Evolutionary conservation across 1,140 invertebrate genomes (phyloP).

Genomic region (Sinella curviseta): DNA sequence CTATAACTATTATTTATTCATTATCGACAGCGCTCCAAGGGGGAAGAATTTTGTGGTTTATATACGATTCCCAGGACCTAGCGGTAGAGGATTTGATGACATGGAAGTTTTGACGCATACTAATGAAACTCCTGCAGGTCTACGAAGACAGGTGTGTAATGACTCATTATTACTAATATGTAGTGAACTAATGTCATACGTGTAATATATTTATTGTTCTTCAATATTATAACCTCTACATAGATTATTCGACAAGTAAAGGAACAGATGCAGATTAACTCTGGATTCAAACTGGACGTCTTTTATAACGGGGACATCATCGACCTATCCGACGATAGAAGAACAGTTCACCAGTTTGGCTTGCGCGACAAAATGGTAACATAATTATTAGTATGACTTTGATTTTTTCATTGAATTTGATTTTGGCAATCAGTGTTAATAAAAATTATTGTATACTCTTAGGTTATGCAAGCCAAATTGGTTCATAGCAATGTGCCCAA

Average conservation of each 20-base stretch:
- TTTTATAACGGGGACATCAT: constrained; percentile 85
- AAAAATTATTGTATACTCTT: constrained; percentile 18
- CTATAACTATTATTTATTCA: constrained; percentile 54
- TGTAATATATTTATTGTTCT: constrained; percentile 1
- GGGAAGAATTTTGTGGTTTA: constrained; percentile 86
- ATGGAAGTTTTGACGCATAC: constrained; percentile 89
- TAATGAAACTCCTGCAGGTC: constrained; percentile 84
- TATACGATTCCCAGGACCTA: constrained; percentile 86
- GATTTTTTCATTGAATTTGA: constrained; percentile 24
- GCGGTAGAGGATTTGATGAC: constrained; percentile 80
- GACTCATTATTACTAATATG: not conserved
- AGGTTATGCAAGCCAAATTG: constrained; percentile 83
- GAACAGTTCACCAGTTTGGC: constrained; percentile 82
- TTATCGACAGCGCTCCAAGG: constrained; percentile 76
- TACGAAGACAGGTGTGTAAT: constrained; percentile 74
- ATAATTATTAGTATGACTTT: constrained; percentile 43
- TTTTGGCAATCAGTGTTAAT: not conserved
- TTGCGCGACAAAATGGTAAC: constrained; percentile 85
- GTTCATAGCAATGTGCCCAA: constrained; percentile 78
- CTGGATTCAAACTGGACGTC: constrained; percentile 76
- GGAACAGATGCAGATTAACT: constrained; percentile 44
- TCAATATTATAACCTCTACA: not conserved
- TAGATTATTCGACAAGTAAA: constrained; percentile 48
- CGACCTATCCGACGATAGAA: constrained; percentile 83
- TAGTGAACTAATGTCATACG: not conserved